A percentile compares a stretch with the other conserved stretches of the same genome.
These are phyloP conservation scores for Philopotamus ludificatus DNA, from an alignment of 1,140 invertebrate species.

Conservation along the genomic window DNA sequence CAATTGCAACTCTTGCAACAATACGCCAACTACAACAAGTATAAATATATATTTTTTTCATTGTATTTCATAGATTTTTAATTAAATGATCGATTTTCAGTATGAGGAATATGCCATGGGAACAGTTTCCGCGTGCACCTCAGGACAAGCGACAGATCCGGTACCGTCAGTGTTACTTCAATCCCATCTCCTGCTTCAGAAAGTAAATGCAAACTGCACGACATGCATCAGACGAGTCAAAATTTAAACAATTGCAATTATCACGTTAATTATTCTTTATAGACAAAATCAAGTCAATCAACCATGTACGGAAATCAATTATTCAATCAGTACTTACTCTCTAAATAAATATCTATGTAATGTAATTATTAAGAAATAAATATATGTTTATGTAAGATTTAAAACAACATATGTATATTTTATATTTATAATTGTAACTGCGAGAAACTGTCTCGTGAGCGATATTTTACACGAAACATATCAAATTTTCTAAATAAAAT, in stretches of 20 bases:
- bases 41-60: conserved; percentile 14
- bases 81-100: conserved; percentile 23
- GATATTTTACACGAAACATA: too few species aligned
- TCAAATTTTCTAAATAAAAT: too few species aligned
- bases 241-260: not conserved
- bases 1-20: conserved; percentile 46
- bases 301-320: too few species aligned
- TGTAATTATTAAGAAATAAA: not conserved
- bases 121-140: conserved; percentile 34
- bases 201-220: conserved; percentile 56
- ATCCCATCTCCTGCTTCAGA: conserved; percentile 69
- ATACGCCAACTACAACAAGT: conserved; percentile 45
- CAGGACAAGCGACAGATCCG: conserved; percentile 52
- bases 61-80: not conserved
- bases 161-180: conserved; percentile 66
- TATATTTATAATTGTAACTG: too few species aligned
- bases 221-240: conserved; percentile 2
- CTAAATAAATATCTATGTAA: not conserved
- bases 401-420: too few species aligned
- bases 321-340: too few species aligned
- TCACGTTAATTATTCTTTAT: not conserved
- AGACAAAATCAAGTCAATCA: not conserved
- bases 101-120: conserved; percentile 31
- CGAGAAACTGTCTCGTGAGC: too few species aligned
- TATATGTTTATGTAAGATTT: not conserved